Base-by-base conservation (phyloP, 2,888 invertebrate species). In the Sphaerophoria taeniata region DNA sequence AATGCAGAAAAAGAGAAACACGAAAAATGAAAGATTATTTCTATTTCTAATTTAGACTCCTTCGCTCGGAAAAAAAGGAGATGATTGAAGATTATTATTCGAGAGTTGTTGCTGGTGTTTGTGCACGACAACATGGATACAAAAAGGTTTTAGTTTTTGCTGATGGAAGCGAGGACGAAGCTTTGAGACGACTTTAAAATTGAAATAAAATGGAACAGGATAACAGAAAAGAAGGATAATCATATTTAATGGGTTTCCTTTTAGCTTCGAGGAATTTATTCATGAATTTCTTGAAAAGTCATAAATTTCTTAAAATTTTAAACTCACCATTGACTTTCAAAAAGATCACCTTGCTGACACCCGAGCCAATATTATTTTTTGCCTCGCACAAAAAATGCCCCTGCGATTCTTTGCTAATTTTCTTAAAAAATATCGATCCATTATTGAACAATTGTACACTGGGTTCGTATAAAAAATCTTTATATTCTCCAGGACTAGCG, bases 341-440 rank as follows among this genome's bases (percentile, higher is more conserved):
- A 91, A 96, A 96, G 88, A 98, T 96, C 72, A 98, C 96, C 93
- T 98, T 98, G 93, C 98, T 98, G 78, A 98, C 95, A 11, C 97
- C 98, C 14, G 96, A 95, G 0, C 97, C 98, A 87, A 98, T 97
- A 88, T 96, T 96, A 91, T 98, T 98, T 89, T 96, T 95, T n/a
- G 97, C 97, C 90, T 98, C 97, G 92, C 98, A 98, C 70, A 98
- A 93, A 91, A 97, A 98, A 91, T 97, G 96, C 0, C 98, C 97
- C 92, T 97, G 97, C 90, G 96, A 96, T 89, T 96, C 96, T 92
- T 97, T 97, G 88, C 95, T 95, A 67, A 97, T 95, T 90, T 95
- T 95, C 89, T 95, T 95, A 91, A 97, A 97, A 87, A 95, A 94
- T 87, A 97, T 93, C 11, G 97, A 96, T 34, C 97, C 97, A 90